phyloP scores from a whole-genome alignment of 2,113 vertebrate genomes.

The Zeus faber region DNA sequence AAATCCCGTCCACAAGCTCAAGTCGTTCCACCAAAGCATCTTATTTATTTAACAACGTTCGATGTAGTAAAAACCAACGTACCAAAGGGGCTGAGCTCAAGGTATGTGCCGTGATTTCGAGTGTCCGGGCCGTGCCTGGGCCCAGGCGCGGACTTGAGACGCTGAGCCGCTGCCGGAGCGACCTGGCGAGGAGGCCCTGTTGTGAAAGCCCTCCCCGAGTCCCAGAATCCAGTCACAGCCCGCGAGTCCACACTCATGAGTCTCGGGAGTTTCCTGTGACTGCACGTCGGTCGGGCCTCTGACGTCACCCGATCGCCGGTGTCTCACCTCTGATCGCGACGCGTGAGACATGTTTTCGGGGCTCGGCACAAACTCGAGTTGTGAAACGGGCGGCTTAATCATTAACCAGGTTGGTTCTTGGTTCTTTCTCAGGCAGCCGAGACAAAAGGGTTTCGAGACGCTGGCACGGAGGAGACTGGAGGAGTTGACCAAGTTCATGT shows the following conservation, averaged over 20 bases:
- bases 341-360: slow-evolving; percentile 16
- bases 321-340: slow-evolving; percentile 33
- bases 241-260: slow-evolving; percentile 33
- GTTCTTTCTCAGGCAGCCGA: neutral
- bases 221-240: slow-evolving; percentile 47
- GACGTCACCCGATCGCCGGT: slow-evolving; percentile 40
- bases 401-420: neutral
- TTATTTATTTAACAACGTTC: too few species aligned
- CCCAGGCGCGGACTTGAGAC: neutral
- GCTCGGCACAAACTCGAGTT: neutral
- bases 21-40: neutral
- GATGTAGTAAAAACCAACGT: neutral
- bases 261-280: slow-evolving; percentile 57
- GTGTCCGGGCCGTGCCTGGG: too few species aligned
- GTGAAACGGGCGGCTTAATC: slow-evolving; percentile 27
- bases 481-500: too few species aligned
- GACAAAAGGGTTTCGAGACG: neutral
- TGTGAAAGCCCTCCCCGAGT: slow-evolving; percentile 22
- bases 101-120: neutral
- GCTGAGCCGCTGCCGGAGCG: slow-evolving; percentile 25
- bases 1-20: neutral
- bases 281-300: slow-evolving; percentile 28
- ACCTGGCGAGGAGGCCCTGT: slow-evolving; percentile 52
- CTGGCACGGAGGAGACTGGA: too few species aligned
- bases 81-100: neutral